Base-by-base conservation (phyloP, 2,113 vertebrate species). In the Oreocharis arfaki region DNA sequence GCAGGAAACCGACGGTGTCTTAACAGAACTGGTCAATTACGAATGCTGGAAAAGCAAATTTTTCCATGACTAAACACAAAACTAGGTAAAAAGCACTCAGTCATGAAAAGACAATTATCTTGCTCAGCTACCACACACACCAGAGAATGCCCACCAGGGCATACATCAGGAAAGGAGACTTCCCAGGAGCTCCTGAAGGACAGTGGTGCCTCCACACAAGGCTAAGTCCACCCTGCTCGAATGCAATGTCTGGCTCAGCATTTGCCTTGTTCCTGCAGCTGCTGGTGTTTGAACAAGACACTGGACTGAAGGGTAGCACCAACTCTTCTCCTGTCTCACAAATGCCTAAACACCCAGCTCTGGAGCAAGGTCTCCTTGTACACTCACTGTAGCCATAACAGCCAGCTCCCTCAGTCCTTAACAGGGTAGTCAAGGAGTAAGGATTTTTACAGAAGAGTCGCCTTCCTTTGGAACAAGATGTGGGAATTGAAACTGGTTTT, bases 351-450 rank as follows among this genome's bases (percentile, higher is more conserved):
- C 83, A 11, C 8, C 39, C 27, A 46, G 19, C 16, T 47, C 35
- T 1, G 4, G 28, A 41, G 52, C 32, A 81, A 74, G n/a, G 52
- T 2, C 3, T 9, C 16, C 21, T 39, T 35, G 28, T 32, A 23
- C 4, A 3, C 28, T 60, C n/a, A n/a, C 46, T 50, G 32, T 19
- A 50, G 44, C 26, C 26, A 12, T 1, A 26, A 7, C 13, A 76
- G 21, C 13, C 27, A 84, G 11, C 11, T 39, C 27, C 28, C 41
- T 47, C 27, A 22, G 7, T 39, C 26, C 2, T 0, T 18, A 71
- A 52, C 50, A n/a, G 44, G 0, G 0, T 3, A 79, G 16, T 19
- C 50, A 61, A 30, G 1, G 5, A 77, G 26, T 2, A 55, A 33
- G 17, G 9, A 52, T 27, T 78, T 44, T 79, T 68, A 65, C 44